Evolutionary conservation across 2,888 invertebrate genomes (phyloP).

Genomic region (Caenorhabditis sulstoni): DNA sequence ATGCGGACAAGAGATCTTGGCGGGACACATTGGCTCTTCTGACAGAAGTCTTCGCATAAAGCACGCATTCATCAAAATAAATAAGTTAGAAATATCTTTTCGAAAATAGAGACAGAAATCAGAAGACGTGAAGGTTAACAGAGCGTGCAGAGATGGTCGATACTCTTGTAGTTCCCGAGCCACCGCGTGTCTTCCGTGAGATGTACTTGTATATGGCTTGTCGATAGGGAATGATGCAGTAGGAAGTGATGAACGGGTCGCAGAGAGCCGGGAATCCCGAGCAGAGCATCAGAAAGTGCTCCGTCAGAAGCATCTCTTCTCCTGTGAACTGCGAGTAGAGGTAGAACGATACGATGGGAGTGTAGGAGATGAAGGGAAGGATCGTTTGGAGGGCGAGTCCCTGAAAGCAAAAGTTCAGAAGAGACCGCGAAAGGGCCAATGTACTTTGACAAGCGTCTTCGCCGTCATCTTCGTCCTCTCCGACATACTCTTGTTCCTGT

Average conservation of each 20-base stretch:
- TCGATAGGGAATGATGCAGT: constrained; percentile 54
- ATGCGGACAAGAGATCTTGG: constrained; percentile 68
- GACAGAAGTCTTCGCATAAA: constrained; percentile 42
- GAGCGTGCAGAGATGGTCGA: constrained; percentile 51
- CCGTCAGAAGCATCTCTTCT: constrained; percentile 48
- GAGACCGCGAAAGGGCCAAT: not conserved
- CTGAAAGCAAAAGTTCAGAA: constrained; percentile 12
- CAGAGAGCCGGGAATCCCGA: constrained; percentile 53
- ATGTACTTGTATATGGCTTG: constrained; percentile 34
- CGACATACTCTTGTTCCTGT: constrained; percentile 45
- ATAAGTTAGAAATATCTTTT: not conserved
- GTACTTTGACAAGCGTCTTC: constrained; percentile 48
- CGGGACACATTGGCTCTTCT: constrained; percentile 62
- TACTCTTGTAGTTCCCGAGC: constrained; percentile 30
- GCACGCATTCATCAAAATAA: not conserved
- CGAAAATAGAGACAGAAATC: constrained; percentile 29
- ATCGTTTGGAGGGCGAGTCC: constrained; percentile 50
- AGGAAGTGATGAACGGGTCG: constrained; percentile 55
- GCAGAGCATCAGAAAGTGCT: constrained; percentile 49
- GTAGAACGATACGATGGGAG: constrained; percentile 51
- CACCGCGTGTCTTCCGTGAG: constrained; percentile 20
- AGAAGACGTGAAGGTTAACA: constrained; percentile 43
- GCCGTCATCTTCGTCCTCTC: constrained; percentile 48
- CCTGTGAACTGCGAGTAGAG: constrained; percentile 41
- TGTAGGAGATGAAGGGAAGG: constrained; percentile 41